Evolutionary conservation across 2,888 invertebrate species (phyloP).

Genomic region (Protonemura montana): DNA sequence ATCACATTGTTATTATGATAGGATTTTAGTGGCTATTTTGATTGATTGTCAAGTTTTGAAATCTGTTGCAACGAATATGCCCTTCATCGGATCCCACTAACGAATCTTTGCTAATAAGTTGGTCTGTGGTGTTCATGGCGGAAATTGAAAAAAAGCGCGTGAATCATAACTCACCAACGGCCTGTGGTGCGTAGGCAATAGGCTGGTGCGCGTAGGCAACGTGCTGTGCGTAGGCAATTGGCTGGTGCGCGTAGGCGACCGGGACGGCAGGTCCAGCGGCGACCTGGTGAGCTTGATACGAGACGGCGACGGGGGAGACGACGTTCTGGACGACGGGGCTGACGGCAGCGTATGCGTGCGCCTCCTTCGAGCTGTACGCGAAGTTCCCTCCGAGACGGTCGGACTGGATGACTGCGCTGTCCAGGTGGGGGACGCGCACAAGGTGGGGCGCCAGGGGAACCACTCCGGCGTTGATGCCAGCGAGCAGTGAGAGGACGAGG

Average conservation of each 20-base stretch:
- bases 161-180: slow-evolving; percentile 1
- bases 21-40: too few relatives aligned
- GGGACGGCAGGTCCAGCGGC: slow-evolving; percentile 48
- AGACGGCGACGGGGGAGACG: slow-evolving; percentile 54
- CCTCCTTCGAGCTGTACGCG: slow-evolving; percentile 56
- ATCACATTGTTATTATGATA: too few relatives aligned
- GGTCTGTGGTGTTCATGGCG: too few relatives aligned
- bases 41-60: too few relatives aligned
- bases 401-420: slow-evolving; percentile 56
- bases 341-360: slow-evolving; percentile 55
- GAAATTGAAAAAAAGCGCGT: neutral
- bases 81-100: too few relatives aligned
- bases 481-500: slow-evolving; percentile 41
- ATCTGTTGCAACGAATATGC: too few relatives aligned
- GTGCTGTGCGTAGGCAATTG: slow-evolving; percentile 7
- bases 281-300: slow-evolving; percentile 52
- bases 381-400: slow-evolving; percentile 57
- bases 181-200: slow-evolving; percentile 9
- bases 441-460: slow-evolving; percentile 51
- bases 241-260: slow-evolving; percentile 43
- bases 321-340: slow-evolving; percentile 55
- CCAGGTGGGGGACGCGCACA: slow-evolving; percentile 55
- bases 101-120: too few relatives aligned
- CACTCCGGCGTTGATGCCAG: slow-evolving; percentile 51
- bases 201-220: slow-evolving; percentile 35